Base-by-base conservation (phyloP, 2,888 invertebrate species). In the Machimus atricapillus region DNA sequence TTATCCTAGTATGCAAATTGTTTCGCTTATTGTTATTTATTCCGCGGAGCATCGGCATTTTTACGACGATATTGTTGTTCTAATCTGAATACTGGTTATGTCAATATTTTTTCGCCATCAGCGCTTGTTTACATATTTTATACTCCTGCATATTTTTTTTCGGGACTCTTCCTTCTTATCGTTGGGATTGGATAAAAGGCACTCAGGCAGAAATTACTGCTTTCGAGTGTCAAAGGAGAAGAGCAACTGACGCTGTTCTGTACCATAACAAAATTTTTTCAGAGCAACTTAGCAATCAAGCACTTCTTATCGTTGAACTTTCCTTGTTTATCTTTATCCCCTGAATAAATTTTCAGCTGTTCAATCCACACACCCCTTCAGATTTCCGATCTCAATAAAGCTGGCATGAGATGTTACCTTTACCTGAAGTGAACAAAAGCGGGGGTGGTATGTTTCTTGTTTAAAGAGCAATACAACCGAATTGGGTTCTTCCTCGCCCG, bases 21-120 rank as follows among this genome's bases (percentile, higher is more conserved):
- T 79, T 79, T 79, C 79, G 16, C 43, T 79, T 79, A 79, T 52
- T 79, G 31, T 46, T 52, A 79, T 79, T 79, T 79, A 79, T 52
- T 79, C 31, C 52, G 23, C 43, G 23, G 34, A 79, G 79, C 52
- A 23, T 46, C n/a, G 31, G 2, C 23, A 19, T 40, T 66, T 83
- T 66, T 37, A 66, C 40, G 23, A 40, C 74, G 74, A 85, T 74
- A 43, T 43, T 74, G 74, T 23, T 85, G 27, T 74, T 37, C 74
- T 46, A 74, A 85, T 73, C 74, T 85, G 85, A 74, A 85, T 73
- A 43, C 43, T 31, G 85, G 85, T 46, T 85, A 73, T 74, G 85
- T 85, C 73, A 85, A 85, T 85, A 85, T 85, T 85, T 85, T 85
- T 85, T 43, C 52, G 74, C 85, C 85, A 85, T 85, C 85, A 85